These are phyloP conservation scores for Adrianichthys oophorus DNA, from an alignment of 2,797 vertebrate species.

Conservation along the genomic window DNA sequence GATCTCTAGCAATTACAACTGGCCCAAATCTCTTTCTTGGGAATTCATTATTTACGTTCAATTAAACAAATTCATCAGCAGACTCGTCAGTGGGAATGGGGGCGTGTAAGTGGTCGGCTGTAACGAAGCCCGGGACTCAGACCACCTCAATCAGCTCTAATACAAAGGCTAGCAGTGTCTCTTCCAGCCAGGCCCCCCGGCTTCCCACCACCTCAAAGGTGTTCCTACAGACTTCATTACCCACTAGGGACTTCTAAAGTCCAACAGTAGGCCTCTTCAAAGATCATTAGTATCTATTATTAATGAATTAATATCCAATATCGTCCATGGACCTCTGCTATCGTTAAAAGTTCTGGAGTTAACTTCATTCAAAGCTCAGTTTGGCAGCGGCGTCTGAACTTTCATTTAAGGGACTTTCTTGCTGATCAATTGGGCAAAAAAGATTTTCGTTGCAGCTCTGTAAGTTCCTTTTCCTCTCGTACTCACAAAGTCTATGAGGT, in stretches of 20 bases:
- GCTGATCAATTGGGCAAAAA: slow-evolving; percentile 45
- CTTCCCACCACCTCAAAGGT: slow-evolving; percentile 77
- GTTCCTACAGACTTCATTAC: slow-evolving; percentile 77
- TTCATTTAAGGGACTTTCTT: slow-evolving; percentile 41
- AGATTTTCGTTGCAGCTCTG: slow-evolving; percentile 11
- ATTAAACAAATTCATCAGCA: slow-evolving; percentile 84
- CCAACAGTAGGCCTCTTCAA: slow-evolving; percentile 70
- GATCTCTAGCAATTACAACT: slow-evolving; percentile 83
- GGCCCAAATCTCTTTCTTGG: slow-evolving; percentile 82
- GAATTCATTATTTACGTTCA: slow-evolving; percentile 88
- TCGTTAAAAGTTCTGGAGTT: slow-evolving; percentile 80
- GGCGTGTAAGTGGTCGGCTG: slow-evolving; percentile 51
- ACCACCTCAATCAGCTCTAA: slow-evolving; percentile 78
- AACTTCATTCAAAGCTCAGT: slow-evolving; percentile 72
- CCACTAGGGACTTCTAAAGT: slow-evolving; percentile 69
- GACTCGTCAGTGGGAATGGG: slow-evolving; percentile 62
- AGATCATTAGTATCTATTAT: slow-evolving; percentile 82
- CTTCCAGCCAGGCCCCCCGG: slow-evolving; percentile 48
- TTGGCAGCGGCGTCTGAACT: slow-evolving; percentile 55
- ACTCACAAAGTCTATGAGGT: slow-evolving; percentile 54
- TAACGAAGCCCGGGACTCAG: slow-evolving; percentile 68
- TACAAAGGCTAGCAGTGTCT: slow-evolving; percentile 77
- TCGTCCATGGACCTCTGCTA: slow-evolving; percentile 71
- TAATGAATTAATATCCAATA: slow-evolving; percentile 81
- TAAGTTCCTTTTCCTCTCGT: slow-evolving; percentile 41